Conservation (phyloP, 2,888 invertebrate genomes). For the Epinotia brunnichana region DNA sequence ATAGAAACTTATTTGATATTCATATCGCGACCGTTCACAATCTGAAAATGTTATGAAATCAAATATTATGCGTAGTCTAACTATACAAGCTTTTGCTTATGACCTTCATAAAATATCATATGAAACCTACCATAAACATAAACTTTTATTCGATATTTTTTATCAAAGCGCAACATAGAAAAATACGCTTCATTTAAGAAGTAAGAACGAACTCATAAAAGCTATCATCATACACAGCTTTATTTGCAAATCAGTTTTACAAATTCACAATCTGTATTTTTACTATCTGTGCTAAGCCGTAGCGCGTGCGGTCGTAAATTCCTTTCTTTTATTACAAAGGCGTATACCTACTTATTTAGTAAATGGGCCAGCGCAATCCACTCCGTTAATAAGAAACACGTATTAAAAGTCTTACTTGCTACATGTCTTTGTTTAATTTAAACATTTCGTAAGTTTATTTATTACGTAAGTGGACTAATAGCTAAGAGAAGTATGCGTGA, state of each 20-base stretch:
- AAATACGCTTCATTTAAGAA: neutral
- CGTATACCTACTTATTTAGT: constrained; percentile 13
- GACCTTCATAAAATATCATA: too few species aligned
- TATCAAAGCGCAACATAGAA: neutral
- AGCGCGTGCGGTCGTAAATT: constrained; percentile 18
- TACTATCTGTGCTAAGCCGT: neutral
- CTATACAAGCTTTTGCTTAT: too few species aligned
- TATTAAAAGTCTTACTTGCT: neutral
- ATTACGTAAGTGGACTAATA: too few species aligned
- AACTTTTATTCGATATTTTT: neutral
- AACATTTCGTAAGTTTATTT: neutral
- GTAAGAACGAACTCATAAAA: neutral
- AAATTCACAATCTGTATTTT: constrained; percentile 3
- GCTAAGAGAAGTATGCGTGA: too few species aligned
- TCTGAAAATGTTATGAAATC: too few species aligned
- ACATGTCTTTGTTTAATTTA: neutral
- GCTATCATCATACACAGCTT: neutral
- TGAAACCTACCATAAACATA: neutral
- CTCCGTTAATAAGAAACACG: neutral
- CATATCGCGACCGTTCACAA: too few species aligned
- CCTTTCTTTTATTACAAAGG: constrained; percentile 18
- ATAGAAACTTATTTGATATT: too few species aligned
- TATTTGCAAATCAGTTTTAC: neutral
- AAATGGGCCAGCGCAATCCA: neutral
- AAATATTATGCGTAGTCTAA: too few species aligned